phyloP scores from a whole-genome alignment of 1,140 invertebrate genomes.

The Neodiprion virginianus region DNA sequence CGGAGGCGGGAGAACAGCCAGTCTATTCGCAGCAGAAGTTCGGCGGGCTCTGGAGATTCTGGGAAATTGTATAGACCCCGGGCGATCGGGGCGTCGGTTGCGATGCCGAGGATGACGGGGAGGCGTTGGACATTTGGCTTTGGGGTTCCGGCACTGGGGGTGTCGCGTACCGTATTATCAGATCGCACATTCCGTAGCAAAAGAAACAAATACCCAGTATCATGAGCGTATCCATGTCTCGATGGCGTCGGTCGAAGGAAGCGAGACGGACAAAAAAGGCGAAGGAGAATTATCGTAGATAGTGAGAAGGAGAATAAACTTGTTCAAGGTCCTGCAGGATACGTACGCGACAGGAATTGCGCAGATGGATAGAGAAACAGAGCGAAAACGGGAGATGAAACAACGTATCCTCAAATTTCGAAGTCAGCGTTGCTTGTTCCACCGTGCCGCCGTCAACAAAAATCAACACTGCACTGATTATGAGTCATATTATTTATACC shows the following conservation, averaged over 20 bases:
- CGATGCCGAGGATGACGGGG: conserved; percentile 29
- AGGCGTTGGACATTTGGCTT: conserved; percentile 28
- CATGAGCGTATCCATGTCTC: conserved; percentile 64
- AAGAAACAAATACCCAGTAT: conserved; percentile 64
- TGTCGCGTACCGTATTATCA: conserved; percentile 52
- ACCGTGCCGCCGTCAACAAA: not conserved
- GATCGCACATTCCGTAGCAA: conserved; percentile 65
- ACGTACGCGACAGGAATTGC: too few species aligned
- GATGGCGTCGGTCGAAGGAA: not conserved
- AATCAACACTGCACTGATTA: not conserved
- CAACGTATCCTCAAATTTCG: too few species aligned
- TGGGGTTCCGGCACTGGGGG: conserved; percentile 41
- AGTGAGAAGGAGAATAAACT: too few species aligned
- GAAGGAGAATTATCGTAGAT: too few species aligned
- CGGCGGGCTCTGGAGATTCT: conserved; percentile 30
- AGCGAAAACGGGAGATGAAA: too few species aligned
- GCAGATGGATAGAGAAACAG: too few species aligned
- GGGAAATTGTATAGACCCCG: conserved; percentile 54
- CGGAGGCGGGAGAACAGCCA: too few species aligned
- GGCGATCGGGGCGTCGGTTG: conserved; percentile 29
- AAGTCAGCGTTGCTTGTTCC: too few species aligned
- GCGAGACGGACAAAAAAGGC: too few species aligned
- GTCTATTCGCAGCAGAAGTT: too few species aligned
- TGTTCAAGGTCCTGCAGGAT: too few species aligned
- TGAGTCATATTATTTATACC: not conserved